Percentiles rank a stretch among this genome's conserved stretches.
These are phyloP conservation scores for Orchesella cincta DNA, from an alignment of 1,140 invertebrate species.

Conservation along the genomic window DNA sequence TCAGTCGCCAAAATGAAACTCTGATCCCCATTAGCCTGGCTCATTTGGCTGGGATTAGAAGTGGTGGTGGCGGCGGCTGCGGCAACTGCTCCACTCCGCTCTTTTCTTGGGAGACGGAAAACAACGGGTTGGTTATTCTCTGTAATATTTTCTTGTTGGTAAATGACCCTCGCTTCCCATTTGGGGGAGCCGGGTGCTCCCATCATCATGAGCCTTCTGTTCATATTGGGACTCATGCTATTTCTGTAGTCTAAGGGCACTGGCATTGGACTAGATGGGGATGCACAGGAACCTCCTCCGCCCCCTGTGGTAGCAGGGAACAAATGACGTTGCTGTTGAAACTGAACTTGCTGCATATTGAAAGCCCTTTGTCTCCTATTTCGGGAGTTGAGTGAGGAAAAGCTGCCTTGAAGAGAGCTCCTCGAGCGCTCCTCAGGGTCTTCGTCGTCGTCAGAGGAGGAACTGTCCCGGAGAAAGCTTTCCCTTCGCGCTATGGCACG, in stretches of 20 bases:
- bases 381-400: slow-evolving; percentile 45
- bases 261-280: slow-evolving; percentile 16
- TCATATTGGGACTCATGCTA: neutral
- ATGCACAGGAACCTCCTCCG: neutral
- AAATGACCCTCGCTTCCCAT: slow-evolving; percentile 49
- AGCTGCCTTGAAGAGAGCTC: slow-evolving; percentile 44
- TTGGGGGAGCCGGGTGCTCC: slow-evolving; percentile 38
- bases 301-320: neutral
- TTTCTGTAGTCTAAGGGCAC: slow-evolving; percentile 5
- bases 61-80: slow-evolving; percentile 9
- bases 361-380: slow-evolving; percentile 22
- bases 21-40: slow-evolving; percentile 30
- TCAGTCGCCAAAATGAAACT: slow-evolving; percentile 33
- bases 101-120: slow-evolving; percentile 41
- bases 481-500: slow-evolving; percentile 47
- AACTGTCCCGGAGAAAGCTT: slow-evolving; percentile 42
- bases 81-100: neutral
- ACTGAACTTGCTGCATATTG: slow-evolving; percentile 19
- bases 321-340: slow-evolving; percentile 9
- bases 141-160: slow-evolving; percentile 33
- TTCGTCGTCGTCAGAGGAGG: slow-evolving; percentile 40
- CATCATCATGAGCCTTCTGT: slow-evolving; percentile 21
- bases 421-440: slow-evolving; percentile 28
- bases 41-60: slow-evolving; percentile 3
- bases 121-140: slow-evolving; percentile 40